A percentile compares a stretch with the other conserved stretches of the same genome.
Evolutionary conservation across 2,888 invertebrate species (phyloP).

Genomic region (Limnephilus marmoratus): DNA sequence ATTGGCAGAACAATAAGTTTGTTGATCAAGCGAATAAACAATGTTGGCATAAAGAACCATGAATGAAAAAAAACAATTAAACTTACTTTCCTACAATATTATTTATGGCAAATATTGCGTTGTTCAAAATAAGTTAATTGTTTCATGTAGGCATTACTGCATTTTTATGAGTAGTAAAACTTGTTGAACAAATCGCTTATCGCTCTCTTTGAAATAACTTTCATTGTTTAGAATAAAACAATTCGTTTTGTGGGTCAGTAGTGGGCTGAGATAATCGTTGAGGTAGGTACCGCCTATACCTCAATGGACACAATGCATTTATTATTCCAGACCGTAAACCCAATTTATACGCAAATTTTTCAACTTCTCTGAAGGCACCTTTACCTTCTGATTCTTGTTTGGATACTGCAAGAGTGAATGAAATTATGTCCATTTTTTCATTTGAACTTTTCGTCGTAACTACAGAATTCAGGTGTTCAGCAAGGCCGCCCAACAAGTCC

Average conservation of each 20-base stretch:
- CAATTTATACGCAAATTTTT: not conserved
- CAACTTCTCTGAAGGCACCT: not conserved
- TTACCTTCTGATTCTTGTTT: not conserved
- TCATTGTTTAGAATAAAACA: not conserved
- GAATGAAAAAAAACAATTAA: not conserved
- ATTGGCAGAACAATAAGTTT: too few species aligned
- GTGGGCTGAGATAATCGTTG: not conserved
- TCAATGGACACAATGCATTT: not conserved
- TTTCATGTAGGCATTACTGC: not conserved
- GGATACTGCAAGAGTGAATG: not conserved
- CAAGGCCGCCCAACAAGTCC: not conserved
- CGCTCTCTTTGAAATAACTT: not conserved
- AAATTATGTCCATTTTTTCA: not conserved
- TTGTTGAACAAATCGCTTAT: not conserved
- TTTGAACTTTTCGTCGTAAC: not conserved
- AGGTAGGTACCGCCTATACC: too few species aligned
- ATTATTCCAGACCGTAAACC: not conserved
- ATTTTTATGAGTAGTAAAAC: not conserved
- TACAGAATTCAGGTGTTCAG: not conserved
- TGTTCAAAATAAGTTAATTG: not conserved
- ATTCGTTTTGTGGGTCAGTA: not conserved
- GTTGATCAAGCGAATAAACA: not conserved
- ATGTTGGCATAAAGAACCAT: not conserved
- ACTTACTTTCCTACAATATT: not conserved
- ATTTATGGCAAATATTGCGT: not conserved